Evolutionary conservation across 2,797 vertebrate species (phyloP).

Genomic region (Poeciliopsis gracilis): DNA sequence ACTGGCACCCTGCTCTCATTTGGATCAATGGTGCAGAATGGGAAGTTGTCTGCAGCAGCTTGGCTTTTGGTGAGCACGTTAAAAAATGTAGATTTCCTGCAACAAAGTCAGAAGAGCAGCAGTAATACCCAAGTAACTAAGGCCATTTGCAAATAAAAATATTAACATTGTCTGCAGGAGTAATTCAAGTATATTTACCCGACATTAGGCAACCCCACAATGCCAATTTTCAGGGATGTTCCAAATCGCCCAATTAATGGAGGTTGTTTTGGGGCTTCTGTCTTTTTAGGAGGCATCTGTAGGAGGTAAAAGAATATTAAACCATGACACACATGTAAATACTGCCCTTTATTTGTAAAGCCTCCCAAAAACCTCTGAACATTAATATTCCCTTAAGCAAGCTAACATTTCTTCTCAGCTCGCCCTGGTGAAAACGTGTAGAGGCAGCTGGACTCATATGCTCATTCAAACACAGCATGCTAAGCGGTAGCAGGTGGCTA

Average conservation of each 20-base stretch:
- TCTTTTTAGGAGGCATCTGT: slow-evolving; percentile 98
- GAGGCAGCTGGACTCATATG: slow-evolving; percentile 15
- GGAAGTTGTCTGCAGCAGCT: slow-evolving; percentile 95
- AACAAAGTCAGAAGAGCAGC: slow-evolving; percentile 22
- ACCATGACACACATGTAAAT: not conserved
- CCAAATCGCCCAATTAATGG: slow-evolving; percentile 96
- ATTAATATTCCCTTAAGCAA: too few relatives aligned
- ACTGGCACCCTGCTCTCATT: slow-evolving; percentile 98
- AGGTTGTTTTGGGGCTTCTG: slow-evolving; percentile 87
- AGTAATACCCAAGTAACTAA: not conserved
- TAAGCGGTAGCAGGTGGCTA: slow-evolving; percentile 57
- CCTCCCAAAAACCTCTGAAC: not conserved
- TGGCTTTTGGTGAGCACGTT: slow-evolving; percentile 98
- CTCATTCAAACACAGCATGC: slow-evolving; percentile 71
- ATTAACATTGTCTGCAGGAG: not conserved
- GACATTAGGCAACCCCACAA: slow-evolving; percentile 97
- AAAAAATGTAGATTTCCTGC: slow-evolving; percentile 98
- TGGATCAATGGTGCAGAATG: slow-evolving; percentile 98
- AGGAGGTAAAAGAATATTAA: slow-evolving; percentile 48
- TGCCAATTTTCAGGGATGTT: slow-evolving; percentile 96
- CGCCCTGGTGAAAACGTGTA: slow-evolving; percentile 48
- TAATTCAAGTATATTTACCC: slow-evolving; percentile 82
- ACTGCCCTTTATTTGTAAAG: not conserved
- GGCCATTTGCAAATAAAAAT: not conserved
- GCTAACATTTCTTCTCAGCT: not conserved